Evolutionary conservation across 2,888 invertebrate genomes (phyloP), one percentile per base, ranked within the genome.

Genomic region (Anagyrus pseudococci): DNA sequence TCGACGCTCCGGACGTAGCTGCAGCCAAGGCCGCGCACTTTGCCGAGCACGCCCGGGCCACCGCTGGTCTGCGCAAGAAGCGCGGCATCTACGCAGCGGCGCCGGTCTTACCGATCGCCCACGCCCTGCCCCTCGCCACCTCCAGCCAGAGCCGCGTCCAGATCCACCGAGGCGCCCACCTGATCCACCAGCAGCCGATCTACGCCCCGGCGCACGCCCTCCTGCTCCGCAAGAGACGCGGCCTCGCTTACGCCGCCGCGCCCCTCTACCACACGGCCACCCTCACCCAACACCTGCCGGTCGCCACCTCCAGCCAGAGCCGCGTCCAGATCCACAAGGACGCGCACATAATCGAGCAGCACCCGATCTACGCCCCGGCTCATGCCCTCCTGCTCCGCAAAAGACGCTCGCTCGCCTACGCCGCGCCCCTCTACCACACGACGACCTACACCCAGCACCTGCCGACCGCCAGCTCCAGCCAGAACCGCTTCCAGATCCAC

Each of bases 11-110:
- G 10, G 65, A 61, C 41, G 15, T 69, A 37, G 82, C 84, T 54
- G 83, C 83, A 46, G 86, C 85, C 59, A 85, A 83, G 73, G 80
- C 82, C 46, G 83, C 81, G 43, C 85, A 85, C 70, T 79, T 82
- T 57, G 82, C 83, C 62, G 84, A 85, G 25, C 82, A 83, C 73
- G 82, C 83, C 52, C 82, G 81, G 50, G 65, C 64, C 57, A 69
- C 69, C 66, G 66, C 68, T 66, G 63, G 56, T 46, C 26, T 53
- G 55, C 69, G 66, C 33, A 66, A 62, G 57, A 70, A 69, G 64
- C 69, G 67, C 69, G 68, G 49, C 70, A 69, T 65, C 66, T 67
- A 66, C 64, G 69, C 52, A 15, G 33, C 25, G 4, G n/a, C 37
- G 10, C 44, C 26, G 33, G 25, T 22, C n/a, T 6, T 50, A 20